These are phyloP conservation scores for Sinocyclocheilus anshuiensis DNA, from an alignment of 2,113 vertebrate species.

Conservation along the genomic window DNA sequence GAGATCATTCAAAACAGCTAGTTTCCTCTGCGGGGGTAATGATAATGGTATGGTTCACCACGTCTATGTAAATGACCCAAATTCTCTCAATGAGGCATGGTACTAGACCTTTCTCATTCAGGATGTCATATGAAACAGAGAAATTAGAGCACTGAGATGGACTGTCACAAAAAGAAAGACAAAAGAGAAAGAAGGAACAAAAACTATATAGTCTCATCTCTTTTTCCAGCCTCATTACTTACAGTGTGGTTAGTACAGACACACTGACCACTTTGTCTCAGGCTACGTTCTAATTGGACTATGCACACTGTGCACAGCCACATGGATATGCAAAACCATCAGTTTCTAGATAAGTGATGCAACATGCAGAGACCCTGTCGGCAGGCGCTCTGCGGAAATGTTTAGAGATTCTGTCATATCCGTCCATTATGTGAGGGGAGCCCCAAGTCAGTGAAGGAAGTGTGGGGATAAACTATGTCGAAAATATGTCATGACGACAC, in stretches of 20 bases:
- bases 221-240: constrained; percentile 13
- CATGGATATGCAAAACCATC: background rate
- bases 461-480: constrained; percentile 21
- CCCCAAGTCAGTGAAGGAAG: constrained; percentile 22
- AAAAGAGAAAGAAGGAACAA: background rate
- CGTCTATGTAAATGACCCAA: constrained; percentile 15
- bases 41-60: background rate
- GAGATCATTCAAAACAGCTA: constrained; percentile 27
- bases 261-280: constrained; percentile 15
- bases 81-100: constrained; percentile 23
- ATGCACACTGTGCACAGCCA: background rate
- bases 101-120: constrained; percentile 10
- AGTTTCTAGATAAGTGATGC: constrained; percentile 28
- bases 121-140: background rate
- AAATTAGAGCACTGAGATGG: background rate
- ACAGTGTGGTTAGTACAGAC: constrained; percentile 3
- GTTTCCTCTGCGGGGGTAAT: constrained; percentile 18
- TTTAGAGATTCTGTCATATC: constrained; percentile 40
- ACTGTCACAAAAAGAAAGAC: background rate
- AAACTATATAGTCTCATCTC: background rate
- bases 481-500: constrained; percentile 16
- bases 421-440: constrained; percentile 16
- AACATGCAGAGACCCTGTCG: background rate
- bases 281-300: background rate
- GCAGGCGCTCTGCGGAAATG: constrained; percentile 22